These are phyloP conservation scores for Cotesia glomerata DNA, from an alignment of 1,140 invertebrate genomes.

Conservation along the genomic window DNA sequence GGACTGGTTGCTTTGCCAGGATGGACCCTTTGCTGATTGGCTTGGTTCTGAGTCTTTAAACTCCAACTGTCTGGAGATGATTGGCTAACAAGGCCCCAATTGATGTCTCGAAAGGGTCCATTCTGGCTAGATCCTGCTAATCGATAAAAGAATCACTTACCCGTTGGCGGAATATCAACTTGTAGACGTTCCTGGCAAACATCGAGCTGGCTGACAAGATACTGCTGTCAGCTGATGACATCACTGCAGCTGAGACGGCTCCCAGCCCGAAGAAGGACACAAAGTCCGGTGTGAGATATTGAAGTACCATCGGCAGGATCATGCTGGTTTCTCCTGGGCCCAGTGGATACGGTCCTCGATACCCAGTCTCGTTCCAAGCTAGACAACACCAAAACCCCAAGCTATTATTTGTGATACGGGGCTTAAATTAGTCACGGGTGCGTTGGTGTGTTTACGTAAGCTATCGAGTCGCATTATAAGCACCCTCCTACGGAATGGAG, in stretches of 20 bases:
- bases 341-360: conserved; percentile 75
- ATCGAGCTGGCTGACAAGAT: conserved; percentile 96
- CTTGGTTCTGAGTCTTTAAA: no score
- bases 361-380: conserved; percentile 95
- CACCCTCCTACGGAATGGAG: conserved; percentile 32
- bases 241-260: conserved; percentile 97
- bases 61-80: no score
- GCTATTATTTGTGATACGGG: conserved; percentile 34
- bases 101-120: no score
- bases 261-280: conserved; percentile 97
- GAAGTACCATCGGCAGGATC: conserved; percentile 95
- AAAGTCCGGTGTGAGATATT: conserved; percentile 92
- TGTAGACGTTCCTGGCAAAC: conserved; percentile 98
- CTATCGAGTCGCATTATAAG: conserved; percentile 45
- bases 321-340: conserved; percentile 83
- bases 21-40: no score
- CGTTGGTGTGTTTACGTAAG: conserved; percentile 48
- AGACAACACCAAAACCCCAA: conserved; percentile 41
- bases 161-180: conserved; percentile 91
- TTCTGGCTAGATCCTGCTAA: no score
- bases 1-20: not conserved
- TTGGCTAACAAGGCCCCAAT: no score
- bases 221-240: conserved; percentile 98
- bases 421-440: conserved; percentile 52
- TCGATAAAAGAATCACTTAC: conserved; percentile 60